phyloP scores from a whole-genome alignment of 2,113 vertebrate genomes.

The Pseudolaguvia tuberculata region DNA sequence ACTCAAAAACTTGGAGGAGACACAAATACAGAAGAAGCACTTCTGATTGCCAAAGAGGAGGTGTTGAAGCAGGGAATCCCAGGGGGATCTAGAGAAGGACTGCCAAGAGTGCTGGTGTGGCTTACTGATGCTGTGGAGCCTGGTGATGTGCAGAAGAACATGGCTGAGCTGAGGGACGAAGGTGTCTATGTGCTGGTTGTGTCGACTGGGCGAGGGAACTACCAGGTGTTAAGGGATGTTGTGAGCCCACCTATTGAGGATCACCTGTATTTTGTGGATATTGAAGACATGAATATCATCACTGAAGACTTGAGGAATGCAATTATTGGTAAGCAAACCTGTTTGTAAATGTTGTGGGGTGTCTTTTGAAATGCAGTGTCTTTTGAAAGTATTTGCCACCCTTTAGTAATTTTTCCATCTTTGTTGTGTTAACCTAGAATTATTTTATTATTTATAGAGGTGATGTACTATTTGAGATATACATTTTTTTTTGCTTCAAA shows the following conservation, averaged over 20 bases:
- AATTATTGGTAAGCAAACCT: slow-evolving; percentile 75
- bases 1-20: slow-evolving; percentile 80
- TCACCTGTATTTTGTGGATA: slow-evolving; percentile 88
- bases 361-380: too few species aligned
- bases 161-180: slow-evolving; percentile 75
- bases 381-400: too few species aligned
- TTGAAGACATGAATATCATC: slow-evolving; percentile 87
- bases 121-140: slow-evolving; percentile 89
- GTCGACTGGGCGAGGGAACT: slow-evolving; percentile 84
- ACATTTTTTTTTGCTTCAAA: too few species aligned
- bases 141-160: slow-evolving; percentile 76
- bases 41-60: slow-evolving; percentile 71
- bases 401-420: too few species aligned
- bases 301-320: slow-evolving; percentile 73
- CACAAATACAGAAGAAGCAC: slow-evolving; percentile 84
- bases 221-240: slow-evolving; percentile 75
- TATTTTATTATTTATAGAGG: too few species aligned
- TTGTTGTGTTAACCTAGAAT: too few species aligned
- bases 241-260: slow-evolving; percentile 73
- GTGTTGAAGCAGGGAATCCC: slow-evolving; percentile 57
- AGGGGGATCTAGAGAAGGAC: slow-evolving; percentile 62
- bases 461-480: too few species aligned
- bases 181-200: slow-evolving; percentile 84
- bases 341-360: too few species aligned
- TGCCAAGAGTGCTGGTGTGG: slow-evolving; percentile 91